A percentile compares a stretch with the other conserved stretches of the same genome.
These are phyloP conservation scores for Tiphia femorata DNA, from an alignment of 2,888 invertebrate species.

Conservation along the genomic window DNA sequence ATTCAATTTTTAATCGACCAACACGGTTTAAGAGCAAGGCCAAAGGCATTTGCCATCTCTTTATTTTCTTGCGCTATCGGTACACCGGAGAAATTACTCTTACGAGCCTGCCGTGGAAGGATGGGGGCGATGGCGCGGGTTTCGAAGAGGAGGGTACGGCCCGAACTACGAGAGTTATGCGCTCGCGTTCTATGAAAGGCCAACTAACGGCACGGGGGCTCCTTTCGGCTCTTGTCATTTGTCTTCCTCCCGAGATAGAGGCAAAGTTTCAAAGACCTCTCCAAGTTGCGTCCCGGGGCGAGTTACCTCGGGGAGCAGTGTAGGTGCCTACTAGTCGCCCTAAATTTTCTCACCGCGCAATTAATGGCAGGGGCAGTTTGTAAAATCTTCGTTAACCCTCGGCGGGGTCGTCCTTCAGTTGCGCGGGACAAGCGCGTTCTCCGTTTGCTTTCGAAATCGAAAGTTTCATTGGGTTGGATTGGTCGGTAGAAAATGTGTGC, in stretches of 20 bases:
- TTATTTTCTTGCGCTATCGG: conserved; percentile 30
- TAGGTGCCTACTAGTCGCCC: conserved; percentile 25
- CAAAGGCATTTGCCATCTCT: too few relatives aligned
- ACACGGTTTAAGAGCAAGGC: too few relatives aligned
- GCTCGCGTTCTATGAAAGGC: conserved; percentile 56
- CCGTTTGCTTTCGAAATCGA: too few relatives aligned
- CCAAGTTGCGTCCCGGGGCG: conserved; percentile 54
- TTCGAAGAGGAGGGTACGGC: conserved; percentile 1
- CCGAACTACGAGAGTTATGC: conserved; percentile 53
- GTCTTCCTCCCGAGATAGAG: conserved; percentile 62
- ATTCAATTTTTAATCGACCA: too few relatives aligned
- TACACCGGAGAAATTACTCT: conserved; percentile 39
- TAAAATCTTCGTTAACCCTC: conserved; percentile 46
- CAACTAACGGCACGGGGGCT: conserved; percentile 40
- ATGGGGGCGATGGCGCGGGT: neutral
- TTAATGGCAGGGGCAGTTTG: conserved; percentile 49
- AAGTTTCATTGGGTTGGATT: neutral
- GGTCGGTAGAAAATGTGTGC: neutral
- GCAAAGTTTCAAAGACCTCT: conserved; percentile 60
- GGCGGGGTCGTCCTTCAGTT: conserved; percentile 8
- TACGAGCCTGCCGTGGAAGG: conserved; percentile 11
- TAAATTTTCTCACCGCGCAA: conserved; percentile 56
- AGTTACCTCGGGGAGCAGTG: conserved; percentile 29
- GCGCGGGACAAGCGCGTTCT: too few relatives aligned
- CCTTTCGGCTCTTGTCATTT: conserved; percentile 55